Evolutionary conservation across 2,888 invertebrate species (phyloP), one percentile per base, ranked within the genome.

Genomic region (Polydrusus pterygomalis): DNA sequence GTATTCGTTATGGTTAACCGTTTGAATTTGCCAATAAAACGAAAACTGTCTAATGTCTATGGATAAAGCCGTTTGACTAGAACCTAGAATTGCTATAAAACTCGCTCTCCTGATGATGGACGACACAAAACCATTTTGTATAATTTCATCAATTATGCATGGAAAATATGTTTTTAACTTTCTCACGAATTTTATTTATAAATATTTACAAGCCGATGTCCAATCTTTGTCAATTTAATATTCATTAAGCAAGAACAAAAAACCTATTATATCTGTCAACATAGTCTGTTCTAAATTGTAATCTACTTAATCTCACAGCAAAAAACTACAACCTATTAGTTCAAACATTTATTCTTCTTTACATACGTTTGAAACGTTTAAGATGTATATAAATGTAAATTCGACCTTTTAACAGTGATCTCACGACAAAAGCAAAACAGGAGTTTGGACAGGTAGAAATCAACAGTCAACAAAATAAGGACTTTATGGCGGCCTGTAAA

Each of bases 381-480:
- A 67, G 67, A 67, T 67, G 67, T 67, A 67, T 54, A 67, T 56
- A 60, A 74, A 74, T 74, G 73, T 51, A 68, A 74, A 74, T 74
- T 18, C n/a, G 18, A 74, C 25, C 73, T 74, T 74, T 74, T 69
- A 25, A 64, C 56, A 74, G 67, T 74, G 69, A 69, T 70, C 69
- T 74, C 74, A 74, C 69, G 74, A 63, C 51, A 64, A 64, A 45
- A 30, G 17, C 58, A 17, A 58, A 67, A 62, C 68, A 58, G 20
- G 20, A 38, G 43, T 17, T 64, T 47, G 69, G 74, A 74, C 74
- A 74, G 74, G 74, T 69, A 74, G 70, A 74, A 74, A 74, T 74
- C 74, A 74, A 18, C 74, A 74, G 68, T 51, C 73, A 43, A 74
- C 73, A 62, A 62, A 67, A 60, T 62, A 15, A 30, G 63, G 45